Evolutionary conservation across 2,797 vertebrate genomes (phyloP).

Genomic region (Tauraco hartlaubi): DNA sequence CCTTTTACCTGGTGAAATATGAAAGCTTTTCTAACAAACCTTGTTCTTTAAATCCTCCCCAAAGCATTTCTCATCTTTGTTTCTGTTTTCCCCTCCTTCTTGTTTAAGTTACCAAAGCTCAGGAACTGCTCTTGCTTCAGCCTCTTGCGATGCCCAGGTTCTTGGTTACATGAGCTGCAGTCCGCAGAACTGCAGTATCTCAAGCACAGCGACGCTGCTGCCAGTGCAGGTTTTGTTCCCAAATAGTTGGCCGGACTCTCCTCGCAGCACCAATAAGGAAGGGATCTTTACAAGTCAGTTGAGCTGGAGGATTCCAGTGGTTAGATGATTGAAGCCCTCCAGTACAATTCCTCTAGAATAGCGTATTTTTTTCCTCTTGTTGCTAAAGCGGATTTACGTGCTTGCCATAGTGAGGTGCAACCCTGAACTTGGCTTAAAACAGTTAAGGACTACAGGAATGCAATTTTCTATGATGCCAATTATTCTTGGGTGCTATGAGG

Average conservation of each 20-base stretch:
- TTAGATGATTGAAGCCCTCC: accelerated
- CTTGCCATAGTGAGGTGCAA: neutral
- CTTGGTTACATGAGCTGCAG: neutral
- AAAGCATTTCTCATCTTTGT: neutral
- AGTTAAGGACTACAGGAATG: neutral
- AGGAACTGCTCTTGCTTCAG: neutral
- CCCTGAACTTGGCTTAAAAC: neutral
- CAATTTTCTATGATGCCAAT: neutral
- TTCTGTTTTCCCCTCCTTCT: neutral
- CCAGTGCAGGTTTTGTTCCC: neutral
- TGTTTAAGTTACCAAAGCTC: neutral
- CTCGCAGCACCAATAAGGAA: neutral
- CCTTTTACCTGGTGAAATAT: neutral
- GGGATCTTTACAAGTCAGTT: neutral
- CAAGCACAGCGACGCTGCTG: neutral
- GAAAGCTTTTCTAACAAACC: neutral
- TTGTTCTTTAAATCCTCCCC: neutral
- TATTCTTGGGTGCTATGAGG: neutral
- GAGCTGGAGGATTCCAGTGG: neutral
- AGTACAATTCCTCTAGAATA: neutral
- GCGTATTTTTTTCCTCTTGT: neutral
- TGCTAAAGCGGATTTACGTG: neutral
- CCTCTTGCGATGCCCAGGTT: neutral
- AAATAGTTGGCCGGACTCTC: accelerated
- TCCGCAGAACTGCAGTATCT: neutral